Evolutionary conservation across 2,888 invertebrate species (phyloP), one percentile per base, ranked within the genome.

Genomic region (Polyploca ridens): DNA sequence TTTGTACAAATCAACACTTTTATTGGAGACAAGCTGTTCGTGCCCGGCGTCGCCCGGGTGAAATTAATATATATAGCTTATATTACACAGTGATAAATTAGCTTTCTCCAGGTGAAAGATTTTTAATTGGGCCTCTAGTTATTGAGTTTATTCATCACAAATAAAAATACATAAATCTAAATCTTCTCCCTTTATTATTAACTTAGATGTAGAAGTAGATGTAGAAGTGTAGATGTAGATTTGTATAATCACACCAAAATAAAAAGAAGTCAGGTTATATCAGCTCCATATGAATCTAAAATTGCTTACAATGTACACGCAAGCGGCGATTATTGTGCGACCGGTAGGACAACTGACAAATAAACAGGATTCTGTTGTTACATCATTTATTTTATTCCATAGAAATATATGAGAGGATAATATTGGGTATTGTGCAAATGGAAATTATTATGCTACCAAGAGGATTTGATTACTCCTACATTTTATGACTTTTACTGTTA

Each of bases 281-380:
- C 86, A 80, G 4, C 90, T 89, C 88, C 81, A 78, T 84, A 78
- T 33, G 68, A 62, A 69, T 82, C 66, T 66, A 75, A 77, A 85
- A 84, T 82, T 82, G 78, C 75, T 76, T 81, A 84, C 86, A 88
- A 84, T 81, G 84, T 84, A 79, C 85, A 85, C 79, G 82, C 83
- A 86, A 84, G 82, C 86, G 78, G 80, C 85, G 86, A 90, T 91
- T 90, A 91, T 88, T 88, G 88, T 87, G 83, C 81, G 81, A 80
- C 83, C 74, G 77, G 82, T 75, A 80, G 79, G 82, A 85, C 86
- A 81, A 86, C 89, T 87, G 88, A 90, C 90, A 91, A 88, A 91
- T 86, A 88, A 85, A 90, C 90, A 84, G 85, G 83, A 89, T 86
- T 83, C 89, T 85, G 89, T 88, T 88, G 88, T 90, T 90, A 88